phyloP scores from a whole-genome alignment of 2,797 vertebrate genomes.

The Acanthornis magna region DNA sequence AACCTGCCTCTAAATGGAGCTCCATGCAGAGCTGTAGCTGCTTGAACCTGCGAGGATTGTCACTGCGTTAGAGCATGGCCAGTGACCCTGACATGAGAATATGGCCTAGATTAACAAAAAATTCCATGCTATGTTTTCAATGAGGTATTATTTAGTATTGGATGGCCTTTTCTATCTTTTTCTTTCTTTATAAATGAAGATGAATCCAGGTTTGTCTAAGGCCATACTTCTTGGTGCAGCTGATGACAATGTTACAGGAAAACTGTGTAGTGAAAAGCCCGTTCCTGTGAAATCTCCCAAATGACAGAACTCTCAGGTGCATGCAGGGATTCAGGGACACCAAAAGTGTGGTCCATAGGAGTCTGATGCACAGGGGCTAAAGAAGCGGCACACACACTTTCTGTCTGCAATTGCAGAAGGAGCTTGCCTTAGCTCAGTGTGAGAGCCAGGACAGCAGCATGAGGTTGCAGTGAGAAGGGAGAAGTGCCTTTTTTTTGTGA shows the following conservation, averaged over 20 bases:
- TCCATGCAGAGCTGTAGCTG: neutral
- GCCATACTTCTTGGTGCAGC: neutral
- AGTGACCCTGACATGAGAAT: neutral
- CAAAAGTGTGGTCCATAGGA: neutral
- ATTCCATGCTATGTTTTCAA: neutral
- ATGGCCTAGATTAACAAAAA: neutral
- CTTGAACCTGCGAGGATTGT: neutral
- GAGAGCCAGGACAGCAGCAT: neutral
- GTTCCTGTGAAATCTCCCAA: neutral
- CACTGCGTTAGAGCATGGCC: neutral
- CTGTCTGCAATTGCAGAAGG: neutral
- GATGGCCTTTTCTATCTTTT: neutral
- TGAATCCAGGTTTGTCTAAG: neutral
- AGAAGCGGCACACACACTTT: neutral
- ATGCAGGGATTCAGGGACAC: neutral
- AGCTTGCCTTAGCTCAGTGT: neutral
- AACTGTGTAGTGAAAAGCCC: neutral
- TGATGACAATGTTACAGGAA: neutral
- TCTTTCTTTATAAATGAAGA: neutral
- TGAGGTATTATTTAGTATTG: neutral
- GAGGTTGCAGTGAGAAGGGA: neutral
- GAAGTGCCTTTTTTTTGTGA: neutral
- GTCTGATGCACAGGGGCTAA: accelerated
- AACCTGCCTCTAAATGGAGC: neutral
- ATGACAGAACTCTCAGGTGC: neutral